Percentiles rank a stretch among this genome's conserved stretches.
phyloP scores from a whole-genome alignment of 2,113 vertebrate genomes.

The Corythornis madagascariensis region DNA sequence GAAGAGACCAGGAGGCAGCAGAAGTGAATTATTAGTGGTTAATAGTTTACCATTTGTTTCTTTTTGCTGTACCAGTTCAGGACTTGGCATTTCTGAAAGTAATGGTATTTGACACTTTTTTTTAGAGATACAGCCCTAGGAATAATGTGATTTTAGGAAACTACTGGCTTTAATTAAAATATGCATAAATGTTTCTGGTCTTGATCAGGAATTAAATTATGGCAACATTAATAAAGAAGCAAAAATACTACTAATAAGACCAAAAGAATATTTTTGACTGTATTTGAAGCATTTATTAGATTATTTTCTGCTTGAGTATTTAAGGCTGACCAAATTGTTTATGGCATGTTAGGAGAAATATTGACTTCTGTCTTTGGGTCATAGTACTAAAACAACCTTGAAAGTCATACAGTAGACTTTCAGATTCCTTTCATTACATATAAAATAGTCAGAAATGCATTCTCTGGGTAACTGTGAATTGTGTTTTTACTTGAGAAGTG shows the following conservation, averaged over 20 bases:
- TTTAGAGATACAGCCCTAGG: neutral
- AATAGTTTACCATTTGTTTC: neutral
- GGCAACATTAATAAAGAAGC: neutral
- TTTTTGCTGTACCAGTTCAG: neutral
- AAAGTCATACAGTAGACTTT: neutral
- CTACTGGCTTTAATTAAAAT: neutral
- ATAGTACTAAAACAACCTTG: neutral
- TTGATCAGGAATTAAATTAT: neutral
- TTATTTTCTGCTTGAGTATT: neutral
- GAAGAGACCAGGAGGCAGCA: neutral
- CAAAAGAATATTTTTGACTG: neutral
- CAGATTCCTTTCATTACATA: neutral
- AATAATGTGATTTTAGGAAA: neutral
- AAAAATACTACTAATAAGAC: neutral
- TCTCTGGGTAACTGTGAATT: neutral
- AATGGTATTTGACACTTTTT: neutral
- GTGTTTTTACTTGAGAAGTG: neutral
- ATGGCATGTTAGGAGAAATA: neutral
- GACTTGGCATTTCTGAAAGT: neutral
- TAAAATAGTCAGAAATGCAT: neutral
- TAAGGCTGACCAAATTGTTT: neutral
- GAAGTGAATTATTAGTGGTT: neutral
- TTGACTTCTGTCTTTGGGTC: neutral
- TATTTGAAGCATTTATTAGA: neutral
- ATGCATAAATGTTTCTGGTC: neutral